Percentiles rank a stretch among this genome's conserved stretches.
phyloP scores from a whole-genome alignment of 2,113 vertebrate genomes.

The Rhea pennata region DNA sequence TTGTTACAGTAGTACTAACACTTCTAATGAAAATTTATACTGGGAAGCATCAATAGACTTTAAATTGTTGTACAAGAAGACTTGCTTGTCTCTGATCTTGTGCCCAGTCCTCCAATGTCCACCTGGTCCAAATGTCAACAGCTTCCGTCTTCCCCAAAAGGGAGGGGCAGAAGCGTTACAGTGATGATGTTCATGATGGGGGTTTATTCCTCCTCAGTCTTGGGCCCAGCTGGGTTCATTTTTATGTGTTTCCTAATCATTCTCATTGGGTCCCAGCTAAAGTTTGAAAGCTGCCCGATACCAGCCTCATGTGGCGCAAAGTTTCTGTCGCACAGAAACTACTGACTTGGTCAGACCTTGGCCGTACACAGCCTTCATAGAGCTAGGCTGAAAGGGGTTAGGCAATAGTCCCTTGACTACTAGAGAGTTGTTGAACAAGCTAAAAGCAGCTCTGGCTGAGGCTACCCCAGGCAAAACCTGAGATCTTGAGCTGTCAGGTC shows the following conservation, averaged over 20 bases:
- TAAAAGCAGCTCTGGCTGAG: no score
- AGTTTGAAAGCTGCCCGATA: background rate
- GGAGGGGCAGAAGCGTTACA: background rate
- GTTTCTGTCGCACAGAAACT: background rate
- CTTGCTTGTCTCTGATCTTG: background rate
- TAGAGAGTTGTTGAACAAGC: no score
- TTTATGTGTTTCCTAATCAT: background rate
- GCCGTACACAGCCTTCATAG: background rate
- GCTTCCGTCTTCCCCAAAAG: background rate
- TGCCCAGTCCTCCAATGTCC: background rate
- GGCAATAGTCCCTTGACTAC: no score
- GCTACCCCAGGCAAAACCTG: no score
- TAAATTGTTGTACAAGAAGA: background rate
- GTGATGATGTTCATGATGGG: background rate
- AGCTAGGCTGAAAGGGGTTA: background rate
- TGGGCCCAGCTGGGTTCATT: background rate
- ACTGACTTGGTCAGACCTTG: background rate
- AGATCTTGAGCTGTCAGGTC: no score
- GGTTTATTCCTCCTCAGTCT: background rate
- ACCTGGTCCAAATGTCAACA: background rate
- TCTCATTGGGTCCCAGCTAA: rapidly evolving
- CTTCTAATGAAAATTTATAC: background rate
- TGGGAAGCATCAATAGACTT: background rate
- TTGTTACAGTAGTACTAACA: background rate
- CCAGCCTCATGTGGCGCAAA: rapidly evolving